Evolutionary conservation across 2,797 vertebrate genomes (phyloP).

Genomic region (Hippopotamyrus pictus): DNA sequence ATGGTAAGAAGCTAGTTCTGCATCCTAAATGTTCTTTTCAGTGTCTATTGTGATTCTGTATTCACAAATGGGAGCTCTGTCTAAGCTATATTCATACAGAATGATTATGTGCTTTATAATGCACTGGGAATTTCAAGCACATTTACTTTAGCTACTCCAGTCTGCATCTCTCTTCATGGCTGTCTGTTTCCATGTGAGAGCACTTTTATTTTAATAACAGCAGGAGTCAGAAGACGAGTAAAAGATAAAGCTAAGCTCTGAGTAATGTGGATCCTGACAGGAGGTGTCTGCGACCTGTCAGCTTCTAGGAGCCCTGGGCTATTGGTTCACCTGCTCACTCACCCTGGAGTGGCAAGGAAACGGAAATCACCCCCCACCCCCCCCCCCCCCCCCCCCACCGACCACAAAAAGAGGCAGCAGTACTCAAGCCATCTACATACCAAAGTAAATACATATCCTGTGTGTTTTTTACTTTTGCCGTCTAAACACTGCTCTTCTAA

Average conservation of each 20-base stretch:
- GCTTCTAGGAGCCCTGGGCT: not conserved
- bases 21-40: not conserved
- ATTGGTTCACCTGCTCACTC: slow-evolving; percentile 11
- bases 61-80: not conserved
- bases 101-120: not conserved
- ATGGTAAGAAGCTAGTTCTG: not conserved
- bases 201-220: not conserved
- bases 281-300: not conserved
- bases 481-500: not conserved
- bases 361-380: not conserved
- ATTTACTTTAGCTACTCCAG: not conserved
- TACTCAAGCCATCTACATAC: not conserved
- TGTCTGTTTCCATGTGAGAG: not conserved
- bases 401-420: not conserved
- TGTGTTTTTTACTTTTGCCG: not conserved
- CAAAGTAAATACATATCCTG: too few relatives aligned
- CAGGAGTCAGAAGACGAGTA: not conserved
- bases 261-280: slow-evolving; percentile 1
- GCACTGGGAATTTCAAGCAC: not conserved
- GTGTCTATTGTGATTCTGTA: not conserved
- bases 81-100: not conserved
- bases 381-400: not conserved
- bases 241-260: not conserved
- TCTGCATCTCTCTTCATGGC: not conserved
- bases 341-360: not conserved